Evolutionary conservation across 2,888 invertebrate species (phyloP).

Genomic region (Halocaridina rubra): DNA sequence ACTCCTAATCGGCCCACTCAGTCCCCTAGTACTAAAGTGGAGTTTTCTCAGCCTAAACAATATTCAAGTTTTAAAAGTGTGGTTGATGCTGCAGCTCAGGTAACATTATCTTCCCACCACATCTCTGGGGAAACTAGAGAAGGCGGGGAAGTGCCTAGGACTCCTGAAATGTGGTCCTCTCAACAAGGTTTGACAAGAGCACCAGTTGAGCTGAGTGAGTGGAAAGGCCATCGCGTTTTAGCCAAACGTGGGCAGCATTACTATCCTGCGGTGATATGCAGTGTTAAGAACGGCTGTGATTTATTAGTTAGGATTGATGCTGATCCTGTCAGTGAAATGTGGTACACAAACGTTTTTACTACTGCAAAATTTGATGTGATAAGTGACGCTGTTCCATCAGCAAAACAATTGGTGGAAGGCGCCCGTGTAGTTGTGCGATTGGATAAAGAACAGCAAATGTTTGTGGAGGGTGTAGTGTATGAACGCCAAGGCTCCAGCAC

Average conservation of each 20-base stretch:
- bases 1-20: conserved; percentile 23
- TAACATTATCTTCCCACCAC: conserved; percentile 41
- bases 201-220: conserved; percentile 85
- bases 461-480: conserved; percentile 85
- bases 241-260: conserved; percentile 86
- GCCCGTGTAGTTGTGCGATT: conserved; percentile 80
- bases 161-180: conserved; percentile 53
- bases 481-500: conserved; percentile 73
- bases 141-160: conserved; percentile 45
- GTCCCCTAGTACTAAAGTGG: conserved; percentile 37
- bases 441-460: conserved; percentile 73
- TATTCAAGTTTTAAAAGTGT: conserved; percentile 52
- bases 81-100: conserved; percentile 55
- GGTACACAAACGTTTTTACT: conserved; percentile 78
- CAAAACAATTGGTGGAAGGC: conserved; percentile 79
- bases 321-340: conserved; percentile 71
- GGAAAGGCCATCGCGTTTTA: conserved; percentile 91
- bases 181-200: conserved; percentile 38
- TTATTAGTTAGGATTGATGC: conserved; percentile 87
- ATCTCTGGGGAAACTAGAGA: conserved; percentile 43
- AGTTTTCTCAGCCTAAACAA: conserved; percentile 42
- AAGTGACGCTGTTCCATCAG: conserved; percentile 89
- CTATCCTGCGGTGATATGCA: conserved; percentile 87
- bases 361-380: conserved; percentile 87
- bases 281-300: conserved; percentile 70